phyloP scores from a whole-genome alignment of 2,888 invertebrate genomes.

The Heliconius cydno region DNA sequence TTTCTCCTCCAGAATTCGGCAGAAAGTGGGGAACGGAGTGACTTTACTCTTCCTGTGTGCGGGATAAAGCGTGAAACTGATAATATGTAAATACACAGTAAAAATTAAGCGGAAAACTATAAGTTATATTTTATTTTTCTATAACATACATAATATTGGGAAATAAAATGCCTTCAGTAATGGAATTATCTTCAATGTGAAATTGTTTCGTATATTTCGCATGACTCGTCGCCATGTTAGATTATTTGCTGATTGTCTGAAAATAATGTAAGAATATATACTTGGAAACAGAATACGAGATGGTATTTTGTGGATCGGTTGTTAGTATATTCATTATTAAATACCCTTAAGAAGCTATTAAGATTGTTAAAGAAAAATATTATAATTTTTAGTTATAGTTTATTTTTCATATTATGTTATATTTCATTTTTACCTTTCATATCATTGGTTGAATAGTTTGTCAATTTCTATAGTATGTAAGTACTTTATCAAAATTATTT shows the following conservation, averaged over 20 bases:
- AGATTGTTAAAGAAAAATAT: too few species aligned
- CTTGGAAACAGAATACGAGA: background rate
- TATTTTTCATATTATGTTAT: too few species aligned
- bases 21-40: too few species aligned
- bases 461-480: background rate
- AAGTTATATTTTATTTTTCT: too few species aligned
- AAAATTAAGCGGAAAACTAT: background rate
- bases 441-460: too few species aligned
- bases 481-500: background rate
- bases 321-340: background rate
- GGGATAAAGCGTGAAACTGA: too few species aligned
- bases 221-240: slow-evolving; percentile 2
- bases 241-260: slow-evolving; percentile 19
- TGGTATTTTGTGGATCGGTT: background rate
- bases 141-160: background rate
- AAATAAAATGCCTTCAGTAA: background rate
- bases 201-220: slow-evolving; percentile 23
- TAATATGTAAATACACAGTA: background rate
- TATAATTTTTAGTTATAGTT: too few species aligned
- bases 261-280: slow-evolving; percentile 5
- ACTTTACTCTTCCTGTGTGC: too few species aligned
- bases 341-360: too few species aligned
- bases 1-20: too few species aligned
- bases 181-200: background rate
- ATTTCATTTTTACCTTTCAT: too few species aligned